Conservation (phyloP, 2,888 invertebrate genomes). For the Leptothorax acervorum region DNA sequence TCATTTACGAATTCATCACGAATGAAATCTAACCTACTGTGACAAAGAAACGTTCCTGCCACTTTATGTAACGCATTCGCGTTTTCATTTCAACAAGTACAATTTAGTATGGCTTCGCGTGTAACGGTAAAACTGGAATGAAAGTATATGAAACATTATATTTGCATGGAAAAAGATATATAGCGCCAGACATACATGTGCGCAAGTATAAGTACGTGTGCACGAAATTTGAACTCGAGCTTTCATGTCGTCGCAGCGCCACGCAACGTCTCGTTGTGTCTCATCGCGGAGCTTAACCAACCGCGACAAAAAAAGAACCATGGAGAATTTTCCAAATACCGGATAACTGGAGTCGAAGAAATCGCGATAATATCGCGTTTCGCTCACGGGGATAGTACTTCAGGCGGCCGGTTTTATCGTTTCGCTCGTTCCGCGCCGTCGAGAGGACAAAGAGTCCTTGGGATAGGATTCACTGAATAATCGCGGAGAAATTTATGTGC, state of each 20-base stretch:
- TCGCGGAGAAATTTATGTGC: constrained; percentile 65
- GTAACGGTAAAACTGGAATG: constrained; percentile 27
- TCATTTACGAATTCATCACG: not conserved
- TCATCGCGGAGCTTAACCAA: not conserved
- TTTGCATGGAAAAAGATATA: constrained; percentile 14
- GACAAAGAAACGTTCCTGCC: constrained; percentile 1
- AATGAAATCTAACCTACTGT: not conserved
- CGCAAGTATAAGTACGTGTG: not conserved
- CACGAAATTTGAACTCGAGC: constrained; percentile 16
- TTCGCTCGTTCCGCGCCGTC: not conserved
- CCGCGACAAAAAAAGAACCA: not conserved
- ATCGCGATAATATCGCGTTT: constrained; percentile 2
- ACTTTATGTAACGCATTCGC: constrained; percentile 43
- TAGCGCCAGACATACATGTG: not conserved
- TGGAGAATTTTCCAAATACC: constrained; percentile 5
- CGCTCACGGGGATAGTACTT: not conserved
- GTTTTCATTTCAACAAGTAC: constrained; percentile 27
- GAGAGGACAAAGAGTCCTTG: constrained; percentile 46
- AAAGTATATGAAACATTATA: constrained; percentile 33
- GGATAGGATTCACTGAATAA: constrained; percentile 59
- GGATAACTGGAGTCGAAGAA: constrained; percentile 15
- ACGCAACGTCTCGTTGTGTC: not conserved
- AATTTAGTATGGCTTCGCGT: constrained; percentile 21
- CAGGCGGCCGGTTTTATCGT: constrained; percentile 48
- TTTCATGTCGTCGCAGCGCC: not conserved